These are phyloP conservation scores for Pygocentrus nattereri DNA, from an alignment of 2,797 vertebrate genomes.

Conservation along the genomic window DNA sequence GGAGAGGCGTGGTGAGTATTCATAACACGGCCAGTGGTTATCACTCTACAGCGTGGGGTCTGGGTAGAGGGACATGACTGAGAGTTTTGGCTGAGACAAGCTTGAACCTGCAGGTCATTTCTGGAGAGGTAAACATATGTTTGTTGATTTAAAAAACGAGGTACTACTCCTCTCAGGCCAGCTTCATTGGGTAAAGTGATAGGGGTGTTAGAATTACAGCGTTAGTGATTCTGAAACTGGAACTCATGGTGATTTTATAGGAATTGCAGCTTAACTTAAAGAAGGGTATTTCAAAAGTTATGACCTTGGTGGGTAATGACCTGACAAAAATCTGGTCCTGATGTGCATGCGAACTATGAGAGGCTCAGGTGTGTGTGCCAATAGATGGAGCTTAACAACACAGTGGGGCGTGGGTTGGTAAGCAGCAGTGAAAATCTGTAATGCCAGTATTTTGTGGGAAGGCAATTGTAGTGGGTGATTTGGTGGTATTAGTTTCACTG, in stretches of 20 bases:
- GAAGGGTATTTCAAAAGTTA: not conserved
- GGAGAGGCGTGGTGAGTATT: conserved; percentile 46
- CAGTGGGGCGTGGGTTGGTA: too few species aligned
- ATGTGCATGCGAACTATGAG: too few species aligned
- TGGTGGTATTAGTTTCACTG: too few species aligned
- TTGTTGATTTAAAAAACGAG: conserved; percentile 22
- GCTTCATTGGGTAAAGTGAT: conserved; percentile 2
- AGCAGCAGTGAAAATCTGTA: too few species aligned
- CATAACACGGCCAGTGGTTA: conserved; percentile 46
- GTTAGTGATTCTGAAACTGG: not conserved
- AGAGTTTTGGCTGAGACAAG: conserved; percentile 30
- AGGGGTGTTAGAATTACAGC: not conserved
- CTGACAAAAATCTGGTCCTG: too few species aligned
- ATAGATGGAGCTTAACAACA: too few species aligned
- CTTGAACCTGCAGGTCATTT: conserved; percentile 47
- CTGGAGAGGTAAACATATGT: conserved; percentile 37
- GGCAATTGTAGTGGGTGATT: too few species aligned
- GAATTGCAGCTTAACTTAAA: not conserved
- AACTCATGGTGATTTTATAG: not conserved
- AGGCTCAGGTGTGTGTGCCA: too few species aligned
- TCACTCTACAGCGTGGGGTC: conserved; percentile 35
- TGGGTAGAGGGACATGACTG: conserved; percentile 30
- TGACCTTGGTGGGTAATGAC: too few species aligned
- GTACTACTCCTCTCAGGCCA: conserved; percentile 6
- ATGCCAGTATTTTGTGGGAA: too few species aligned